Base-by-base conservation (phyloP, 2,888 invertebrate species). In the Rhagophthalmus giganteus region DNA sequence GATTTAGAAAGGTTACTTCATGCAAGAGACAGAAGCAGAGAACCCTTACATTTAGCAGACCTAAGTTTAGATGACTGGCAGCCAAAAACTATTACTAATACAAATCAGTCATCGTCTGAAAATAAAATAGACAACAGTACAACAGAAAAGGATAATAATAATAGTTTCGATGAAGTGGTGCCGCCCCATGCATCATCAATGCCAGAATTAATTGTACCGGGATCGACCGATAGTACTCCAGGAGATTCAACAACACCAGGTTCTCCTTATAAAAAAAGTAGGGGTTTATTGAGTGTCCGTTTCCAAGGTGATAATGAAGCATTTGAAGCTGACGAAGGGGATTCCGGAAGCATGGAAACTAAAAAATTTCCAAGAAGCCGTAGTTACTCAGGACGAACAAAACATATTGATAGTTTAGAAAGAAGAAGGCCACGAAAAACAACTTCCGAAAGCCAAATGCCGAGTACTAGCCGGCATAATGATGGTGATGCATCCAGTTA, bases 401-500 rank as follows among this genome's bases (percentile, higher is more conserved):
- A 62, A 53, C 70, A 73, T 50, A 60, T 64, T 8, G 71, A 72
- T 40, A 70, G 70, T 25, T 55, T 72, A 13, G 71, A 71, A 39
- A 57, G 72, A 44, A 63, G 69, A 55, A 61, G 61, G 31, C 68
- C 71, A 1, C 61, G 69, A 39, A 72, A 72, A 58, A 70, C 72
- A 2, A 67, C 65, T 2, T 71, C 73, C 1, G 74, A 74, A 32
- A 63, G 64, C 14, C 70, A 71, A 33, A 61, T 72, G 56, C 61
- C 64, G 6, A 61, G 66, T 31, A 60, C 61, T 3, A 73, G 61
- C 59, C 67, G 30, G 61, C 61, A 59, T 33, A 52, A 56, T 37
- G 81, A 83, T 33, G 86, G 86, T 3, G 88, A 88, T 66, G 82
- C 83, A 6, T 86, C 84, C 60, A 90, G 90, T 69, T 86, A 88